Percentiles rank a stretch among this genome's conserved stretches.
Evolutionary conservation across 2,113 vertebrate species (phyloP).

Genomic region (Eupsittula cactorum): DNA sequence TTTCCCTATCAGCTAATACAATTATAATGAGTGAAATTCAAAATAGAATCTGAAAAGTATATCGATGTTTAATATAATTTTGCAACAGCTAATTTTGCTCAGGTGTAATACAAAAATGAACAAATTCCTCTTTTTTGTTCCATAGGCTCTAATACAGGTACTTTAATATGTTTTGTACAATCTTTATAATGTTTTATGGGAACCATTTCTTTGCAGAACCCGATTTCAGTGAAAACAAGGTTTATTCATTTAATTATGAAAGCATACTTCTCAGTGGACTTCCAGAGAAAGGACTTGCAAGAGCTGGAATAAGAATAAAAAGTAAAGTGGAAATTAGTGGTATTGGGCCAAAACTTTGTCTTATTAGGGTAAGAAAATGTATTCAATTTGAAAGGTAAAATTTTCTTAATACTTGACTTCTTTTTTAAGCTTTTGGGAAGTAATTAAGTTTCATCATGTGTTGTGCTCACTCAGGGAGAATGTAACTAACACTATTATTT

Average conservation of each 20-base stretch:
- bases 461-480: slow-evolving; percentile 69
- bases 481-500: slow-evolving; percentile 50
- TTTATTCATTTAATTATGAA: slow-evolving; percentile 65
- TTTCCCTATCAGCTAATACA: slow-evolving; percentile 33
- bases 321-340: slow-evolving; percentile 68
- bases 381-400: slow-evolving; percentile 64
- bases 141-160: background rate
- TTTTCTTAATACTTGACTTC: slow-evolving; percentile 27
- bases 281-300: slow-evolving; percentile 51
- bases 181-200: slow-evolving; percentile 25
- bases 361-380: slow-evolving; percentile 71
- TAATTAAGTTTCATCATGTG: slow-evolving; percentile 64
- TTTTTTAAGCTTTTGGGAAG: slow-evolving; percentile 56
- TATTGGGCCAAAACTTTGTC: slow-evolving; percentile 59
- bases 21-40: slow-evolving; percentile 52
- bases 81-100: slow-evolving; percentile 39
- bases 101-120: slow-evolving; percentile 28
- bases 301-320: slow-evolving; percentile 66
- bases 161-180: background rate
- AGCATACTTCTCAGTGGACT: slow-evolving; percentile 47
- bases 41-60: slow-evolving; percentile 27
- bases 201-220: slow-evolving; percentile 62
- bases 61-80: slow-evolving; percentile 51
- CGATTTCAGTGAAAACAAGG: slow-evolving; percentile 39
- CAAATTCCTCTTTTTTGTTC: slow-evolving; percentile 25